Evolutionary conservation across 2,888 invertebrate species (phyloP).

Genomic region (Drosophila suboccidentalis): DNA sequence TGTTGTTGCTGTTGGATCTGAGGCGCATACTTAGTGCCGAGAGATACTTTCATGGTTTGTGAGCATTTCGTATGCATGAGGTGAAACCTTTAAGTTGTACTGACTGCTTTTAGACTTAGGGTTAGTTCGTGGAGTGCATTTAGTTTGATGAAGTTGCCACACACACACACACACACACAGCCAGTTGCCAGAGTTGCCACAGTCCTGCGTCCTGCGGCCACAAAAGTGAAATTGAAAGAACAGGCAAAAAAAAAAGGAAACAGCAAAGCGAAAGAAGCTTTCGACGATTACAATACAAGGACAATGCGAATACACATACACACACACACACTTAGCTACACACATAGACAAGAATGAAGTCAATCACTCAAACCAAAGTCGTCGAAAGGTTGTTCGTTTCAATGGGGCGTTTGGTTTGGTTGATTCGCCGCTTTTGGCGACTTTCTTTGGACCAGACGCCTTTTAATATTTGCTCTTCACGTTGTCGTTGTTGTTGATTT

Average conservation of each 20-base stretch:
- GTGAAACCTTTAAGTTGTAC: constrained; percentile 76
- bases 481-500: constrained; percentile 54
- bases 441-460: constrained; percentile 75
- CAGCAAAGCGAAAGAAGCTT: constrained; percentile 18
- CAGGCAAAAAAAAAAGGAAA: constrained; percentile 2
- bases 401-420: constrained; percentile 38
- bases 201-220: constrained; percentile 37
- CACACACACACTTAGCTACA: constrained; percentile 7
- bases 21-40: constrained; percentile 26
- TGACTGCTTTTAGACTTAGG: constrained; percentile 45
- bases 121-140: constrained; percentile 67
- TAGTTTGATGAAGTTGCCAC: constrained; percentile 73
- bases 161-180: constrained; percentile 10
- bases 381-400: constrained; percentile 32
- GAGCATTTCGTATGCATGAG: constrained; percentile 71
- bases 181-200: constrained; percentile 2
- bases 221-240: constrained; percentile 65
- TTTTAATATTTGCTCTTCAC: constrained; percentile 77
- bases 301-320: constrained; percentile 50
- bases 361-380: constrained; percentile 77
- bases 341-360: constrained; percentile 50
- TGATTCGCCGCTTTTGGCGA: constrained; percentile 52
- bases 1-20: constrained; percentile 33
- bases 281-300: constrained; percentile 55
- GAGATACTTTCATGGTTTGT: constrained; percentile 43